A percentile compares a stretch with the other conserved stretches of the same genome.
phyloP scores from a whole-genome alignment of 2,797 vertebrate genomes.

The Amblyopsis hoosieri region DNA sequence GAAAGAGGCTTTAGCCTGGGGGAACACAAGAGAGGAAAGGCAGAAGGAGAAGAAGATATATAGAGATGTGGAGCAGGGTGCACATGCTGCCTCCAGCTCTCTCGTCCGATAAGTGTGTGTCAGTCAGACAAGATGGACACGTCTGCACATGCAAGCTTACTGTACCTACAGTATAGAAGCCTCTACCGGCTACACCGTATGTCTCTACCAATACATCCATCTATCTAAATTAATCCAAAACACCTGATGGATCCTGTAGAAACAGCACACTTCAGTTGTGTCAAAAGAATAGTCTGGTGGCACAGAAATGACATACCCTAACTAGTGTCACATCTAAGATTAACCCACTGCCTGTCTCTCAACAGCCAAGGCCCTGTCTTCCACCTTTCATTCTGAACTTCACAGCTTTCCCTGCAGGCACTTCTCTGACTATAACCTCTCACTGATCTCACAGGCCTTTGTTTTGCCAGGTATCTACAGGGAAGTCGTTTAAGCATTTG shows the following conservation, averaged over 20 bases:
- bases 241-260: no score
- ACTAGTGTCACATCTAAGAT: slow-evolving; percentile 27
- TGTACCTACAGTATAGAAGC: neutral
- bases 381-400: no score
- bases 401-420: no score
- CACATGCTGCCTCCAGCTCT: slow-evolving; percentile 25
- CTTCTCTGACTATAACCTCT: no score
- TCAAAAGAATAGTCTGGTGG: no score
- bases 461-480: slow-evolving; percentile 45
- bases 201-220: neutral
- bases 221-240: no score
- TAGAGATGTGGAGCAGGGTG: slow-evolving; percentile 26
- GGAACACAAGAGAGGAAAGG: neutral
- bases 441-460: neutral
- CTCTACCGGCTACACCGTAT: neutral
- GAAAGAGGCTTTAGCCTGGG: neutral
- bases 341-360: neutral
- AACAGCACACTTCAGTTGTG: no score
- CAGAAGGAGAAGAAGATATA: neutral
- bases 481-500: slow-evolving; percentile 23
- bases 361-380: slow-evolving; percentile 21
- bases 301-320: neutral
- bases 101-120: slow-evolving; percentile 5
- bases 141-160: slow-evolving; percentile 37
- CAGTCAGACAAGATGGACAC: slow-evolving; percentile 14